Conservation (phyloP, 2,113 vertebrate species). For the Ctenomys sociabilis region DNA sequence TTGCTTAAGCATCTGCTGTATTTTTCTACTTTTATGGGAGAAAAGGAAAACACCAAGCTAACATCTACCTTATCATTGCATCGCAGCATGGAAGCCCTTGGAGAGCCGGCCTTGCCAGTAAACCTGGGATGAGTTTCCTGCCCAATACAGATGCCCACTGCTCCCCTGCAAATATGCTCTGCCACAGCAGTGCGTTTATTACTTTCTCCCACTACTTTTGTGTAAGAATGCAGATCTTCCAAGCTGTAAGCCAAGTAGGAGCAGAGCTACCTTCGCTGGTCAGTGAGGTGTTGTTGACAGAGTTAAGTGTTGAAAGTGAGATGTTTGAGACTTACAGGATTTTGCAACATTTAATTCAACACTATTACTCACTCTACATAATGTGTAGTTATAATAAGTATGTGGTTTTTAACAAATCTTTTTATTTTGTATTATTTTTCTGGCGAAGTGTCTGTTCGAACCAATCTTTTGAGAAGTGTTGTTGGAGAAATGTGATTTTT, state of each 20-base stretch:
- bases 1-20: background rate
- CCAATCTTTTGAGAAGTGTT: background rate
- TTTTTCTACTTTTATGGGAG: background rate
- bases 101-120: background rate
- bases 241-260: background rate
- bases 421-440: slow-evolving; percentile 17
- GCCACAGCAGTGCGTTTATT: background rate
- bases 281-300: background rate
- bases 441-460: background rate
- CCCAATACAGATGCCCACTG: background rate
- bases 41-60: background rate
- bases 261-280: background rate
- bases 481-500: background rate
- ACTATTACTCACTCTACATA: background rate
- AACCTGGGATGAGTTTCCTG: too few species aligned
- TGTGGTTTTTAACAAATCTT: slow-evolving; percentile 3
- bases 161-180: background rate
- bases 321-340: background rate
- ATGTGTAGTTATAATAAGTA: background rate
- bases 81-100: background rate
- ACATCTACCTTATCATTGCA: background rate
- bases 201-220: background rate
- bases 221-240: background rate
- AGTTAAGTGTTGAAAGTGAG: background rate
- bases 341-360: background rate